Evolutionary conservation across 2,797 vertebrate species (phyloP), one percentile per base, ranked within the genome.

Genomic region (Falco peregrinus): DNA sequence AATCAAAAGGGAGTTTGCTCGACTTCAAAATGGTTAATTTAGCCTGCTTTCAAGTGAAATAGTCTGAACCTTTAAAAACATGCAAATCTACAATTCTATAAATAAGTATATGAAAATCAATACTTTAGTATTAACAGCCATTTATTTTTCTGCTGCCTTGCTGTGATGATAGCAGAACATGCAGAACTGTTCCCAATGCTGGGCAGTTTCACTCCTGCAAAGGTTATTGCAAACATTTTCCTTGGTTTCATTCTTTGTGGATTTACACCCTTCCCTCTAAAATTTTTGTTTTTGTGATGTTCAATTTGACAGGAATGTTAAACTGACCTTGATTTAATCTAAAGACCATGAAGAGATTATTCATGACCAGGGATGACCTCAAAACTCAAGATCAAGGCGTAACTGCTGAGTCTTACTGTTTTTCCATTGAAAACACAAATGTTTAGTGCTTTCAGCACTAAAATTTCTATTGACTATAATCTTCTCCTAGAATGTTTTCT

Each of bases 171-270:
- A 88, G 74, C 35, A 90, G 79, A 91, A 92, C 45, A 53, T 25
- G 18, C 28, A 71, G 61, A 90, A 69, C 56, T 64, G 4, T 70
- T 95, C 48, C 75, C 37, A 59, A 5, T 9, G 6, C 20, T 60
- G 43, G 37, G 25, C 59, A 69, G 48, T 35, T 93, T 79, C 77
- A 65, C 53, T 95, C 31, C 75, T 81, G 71, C 60, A 89, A 90
- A 96, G 93, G 88, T 95, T 92, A 96, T 48, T 93, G 78, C 86
- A 96, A 96, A 96, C 93, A 96, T 96, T 97, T 96, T 89, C 78
- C 68, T 96, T 97, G 96, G 95, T 96, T 93, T 91, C 71, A 33
- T 75, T 95, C 84, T 92, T 95, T 96, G 94, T 96, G 92, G 96
- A 95, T 92, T 92, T 95, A 96, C 15, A 93, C 81, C 31, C 83